These are phyloP conservation scores for Chrysaora quinquecirrha DNA, from an alignment of 30 jellyfish, hydroid and myxozoan genomes.

Conservation along the genomic window DNA sequence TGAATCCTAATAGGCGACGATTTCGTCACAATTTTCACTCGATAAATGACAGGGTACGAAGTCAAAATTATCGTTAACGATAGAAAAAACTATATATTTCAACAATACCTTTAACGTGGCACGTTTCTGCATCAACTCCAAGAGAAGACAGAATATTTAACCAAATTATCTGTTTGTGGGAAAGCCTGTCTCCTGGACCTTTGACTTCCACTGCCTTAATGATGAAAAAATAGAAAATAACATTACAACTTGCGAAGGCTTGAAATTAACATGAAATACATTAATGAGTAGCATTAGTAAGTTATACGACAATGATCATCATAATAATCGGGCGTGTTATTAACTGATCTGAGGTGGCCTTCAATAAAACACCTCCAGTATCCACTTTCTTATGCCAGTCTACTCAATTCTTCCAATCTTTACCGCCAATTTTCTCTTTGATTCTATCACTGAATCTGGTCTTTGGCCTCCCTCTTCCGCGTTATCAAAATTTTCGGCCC, in stretches of 20 bases:
- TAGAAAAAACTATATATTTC: background rate
- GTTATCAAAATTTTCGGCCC: no score
- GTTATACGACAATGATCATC: background rate
- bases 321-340: background rate
- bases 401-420: no score
- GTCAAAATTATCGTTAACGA: background rate
- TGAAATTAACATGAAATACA: background rate
- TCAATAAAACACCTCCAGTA: no score
- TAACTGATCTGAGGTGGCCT: background rate
- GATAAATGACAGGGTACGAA: no score
- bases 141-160: conserved; percentile 73
- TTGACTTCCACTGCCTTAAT: conserved; percentile 94
- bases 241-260: background rate
- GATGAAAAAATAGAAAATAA: background rate
- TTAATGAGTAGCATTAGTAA: background rate
- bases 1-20: no score
- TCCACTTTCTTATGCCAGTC: no score
- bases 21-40: no score
- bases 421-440: no score
- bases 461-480: no score
- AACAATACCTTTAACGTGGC: conserved; percentile 87
- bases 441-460: no score
- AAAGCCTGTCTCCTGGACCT: conserved; percentile 98
- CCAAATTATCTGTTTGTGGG: conserved; percentile 96
- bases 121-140: conserved; percentile 92